Evolutionary conservation across 2,113 vertebrate species (phyloP).

Genomic region (Genyomyrus donnyi): DNA sequence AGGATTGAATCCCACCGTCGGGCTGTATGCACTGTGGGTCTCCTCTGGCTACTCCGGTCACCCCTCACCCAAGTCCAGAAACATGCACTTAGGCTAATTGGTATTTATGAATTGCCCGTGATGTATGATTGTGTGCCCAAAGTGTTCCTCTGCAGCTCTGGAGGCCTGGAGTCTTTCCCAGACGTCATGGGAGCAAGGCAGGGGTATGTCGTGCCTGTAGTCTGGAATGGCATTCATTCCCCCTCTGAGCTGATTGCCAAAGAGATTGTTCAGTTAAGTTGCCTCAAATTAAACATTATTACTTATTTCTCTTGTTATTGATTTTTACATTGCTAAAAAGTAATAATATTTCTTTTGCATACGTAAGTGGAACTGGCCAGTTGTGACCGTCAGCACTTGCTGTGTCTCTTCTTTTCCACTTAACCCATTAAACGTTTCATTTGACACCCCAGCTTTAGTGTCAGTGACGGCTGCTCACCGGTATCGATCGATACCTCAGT

Average conservation of each 20-base stretch:
- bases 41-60: neutral
- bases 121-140: neutral
- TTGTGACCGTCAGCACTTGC: neutral
- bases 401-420: neutral
- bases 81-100: neutral
- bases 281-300: neutral
- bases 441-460: neutral
- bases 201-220: neutral
- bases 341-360: neutral
- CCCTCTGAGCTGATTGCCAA: neutral
- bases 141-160: neutral
- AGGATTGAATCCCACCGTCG: neutral
- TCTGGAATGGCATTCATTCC: neutral
- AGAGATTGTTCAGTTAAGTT: neutral
- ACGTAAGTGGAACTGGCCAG: neutral
- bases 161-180: neutral
- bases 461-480: neutral
- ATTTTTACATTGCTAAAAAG: neutral
- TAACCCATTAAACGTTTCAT: neutral
- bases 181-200: neutral
- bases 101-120: neutral
- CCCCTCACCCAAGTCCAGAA: neutral
- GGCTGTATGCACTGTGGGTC: neutral
- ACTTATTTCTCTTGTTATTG: neutral
- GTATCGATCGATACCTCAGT: neutral